A percentile compares a stretch with the other conserved stretches of the same genome.
Evolutionary conservation across 1,140 invertebrate genomes (phyloP).

Genomic region (Metaphire vulgaris): DNA sequence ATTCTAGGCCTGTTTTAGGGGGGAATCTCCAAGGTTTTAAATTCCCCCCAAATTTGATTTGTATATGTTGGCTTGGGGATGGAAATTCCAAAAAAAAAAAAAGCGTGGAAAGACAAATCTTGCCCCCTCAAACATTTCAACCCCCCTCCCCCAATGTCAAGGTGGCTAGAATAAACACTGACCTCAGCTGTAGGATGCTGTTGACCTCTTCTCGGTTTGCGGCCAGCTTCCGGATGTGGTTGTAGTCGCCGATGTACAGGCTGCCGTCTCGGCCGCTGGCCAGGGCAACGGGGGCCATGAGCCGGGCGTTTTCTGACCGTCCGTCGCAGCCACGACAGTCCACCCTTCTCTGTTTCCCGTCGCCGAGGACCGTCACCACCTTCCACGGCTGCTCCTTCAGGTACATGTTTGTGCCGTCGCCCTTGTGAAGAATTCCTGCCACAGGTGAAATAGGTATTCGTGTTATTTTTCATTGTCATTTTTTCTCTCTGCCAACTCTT

Average conservation of each 20-base stretch:
- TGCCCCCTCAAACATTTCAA: too few relatives aligned
- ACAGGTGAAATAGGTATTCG: too few relatives aligned
- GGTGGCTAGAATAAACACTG: too few relatives aligned
- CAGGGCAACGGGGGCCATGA: slow-evolving; percentile 83
- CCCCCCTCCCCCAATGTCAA: too few relatives aligned
- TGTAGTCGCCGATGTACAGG: slow-evolving; percentile 91
- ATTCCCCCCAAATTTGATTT: too few relatives aligned
- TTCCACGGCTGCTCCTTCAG: slow-evolving; percentile 85
- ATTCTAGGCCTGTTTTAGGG: too few relatives aligned
- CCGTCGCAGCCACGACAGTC: slow-evolving; percentile 65
- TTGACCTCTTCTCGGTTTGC: slow-evolving; percentile 63
- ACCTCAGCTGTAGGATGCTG: slow-evolving; percentile 85
- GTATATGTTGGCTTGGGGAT: too few relatives aligned
- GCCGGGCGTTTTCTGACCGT: slow-evolving; percentile 70
- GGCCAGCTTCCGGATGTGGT: slow-evolving; percentile 80
- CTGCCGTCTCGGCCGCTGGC: slow-evolving; percentile 85
- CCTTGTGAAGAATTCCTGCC: slow-evolving; percentile 92
- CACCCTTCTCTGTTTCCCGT: slow-evolving; percentile 77
- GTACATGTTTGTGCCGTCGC: slow-evolving; percentile 93
- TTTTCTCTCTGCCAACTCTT: too few relatives aligned
- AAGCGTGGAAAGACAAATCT: too few relatives aligned
- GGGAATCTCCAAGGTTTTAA: too few relatives aligned
- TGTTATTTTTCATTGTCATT: too few relatives aligned
- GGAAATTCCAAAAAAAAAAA: too few relatives aligned
- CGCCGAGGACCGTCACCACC: slow-evolving; percentile 84